These are phyloP conservation scores for Acanthopagrus latus DNA, from an alignment of 2,797 vertebrate species.

Conservation along the genomic window DNA sequence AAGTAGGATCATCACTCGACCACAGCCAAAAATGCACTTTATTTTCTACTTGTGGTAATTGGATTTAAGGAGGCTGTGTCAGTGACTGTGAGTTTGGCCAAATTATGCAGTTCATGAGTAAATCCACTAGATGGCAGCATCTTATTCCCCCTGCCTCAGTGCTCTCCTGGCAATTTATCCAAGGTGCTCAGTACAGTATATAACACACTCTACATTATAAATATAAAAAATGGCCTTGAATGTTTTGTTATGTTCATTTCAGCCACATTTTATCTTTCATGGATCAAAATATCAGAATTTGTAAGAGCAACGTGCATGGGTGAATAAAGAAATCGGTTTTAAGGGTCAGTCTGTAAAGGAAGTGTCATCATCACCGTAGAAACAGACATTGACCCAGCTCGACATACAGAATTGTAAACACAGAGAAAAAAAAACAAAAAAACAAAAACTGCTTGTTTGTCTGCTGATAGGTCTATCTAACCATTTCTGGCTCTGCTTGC, in stretches of 20 bases:
- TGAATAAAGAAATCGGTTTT: slow-evolving; percentile 36
- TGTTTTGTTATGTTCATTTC: slow-evolving; percentile 44
- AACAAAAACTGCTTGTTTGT: slow-evolving; percentile 53
- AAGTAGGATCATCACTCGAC: slow-evolving; percentile 52
- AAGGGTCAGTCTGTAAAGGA: slow-evolving; percentile 5
- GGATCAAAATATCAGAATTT: slow-evolving; percentile 49
- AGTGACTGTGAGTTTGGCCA: slow-evolving; percentile 45
- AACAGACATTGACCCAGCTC: slow-evolving; percentile 19
- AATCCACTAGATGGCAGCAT: slow-evolving; percentile 69
- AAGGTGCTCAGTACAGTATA: slow-evolving; percentile 64
- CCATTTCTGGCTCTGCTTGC: slow-evolving; percentile 64
- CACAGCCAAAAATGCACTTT: slow-evolving; percentile 83
- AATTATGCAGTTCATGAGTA: slow-evolving; percentile 62
- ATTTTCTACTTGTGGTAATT: slow-evolving; percentile 80
- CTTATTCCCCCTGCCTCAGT: slow-evolving; percentile 41
- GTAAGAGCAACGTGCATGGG: slow-evolving; percentile 59
- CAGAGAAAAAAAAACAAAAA: slow-evolving; percentile 18
- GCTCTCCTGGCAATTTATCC: slow-evolving; percentile 38
- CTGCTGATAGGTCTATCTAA: slow-evolving; percentile 45
- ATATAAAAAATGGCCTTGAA: slow-evolving; percentile 62
- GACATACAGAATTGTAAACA: slow-evolving; percentile 42
- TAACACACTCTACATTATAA: slow-evolving; percentile 31
- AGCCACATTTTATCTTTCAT: slow-evolving; percentile 41
- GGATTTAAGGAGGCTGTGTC: slow-evolving; percentile 67
- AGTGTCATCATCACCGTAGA: slow-evolving; percentile 22